These are phyloP conservation scores for Xenops minutus DNA, from an alignment of 2,797 vertebrate genomes.

Conservation along the genomic window DNA sequence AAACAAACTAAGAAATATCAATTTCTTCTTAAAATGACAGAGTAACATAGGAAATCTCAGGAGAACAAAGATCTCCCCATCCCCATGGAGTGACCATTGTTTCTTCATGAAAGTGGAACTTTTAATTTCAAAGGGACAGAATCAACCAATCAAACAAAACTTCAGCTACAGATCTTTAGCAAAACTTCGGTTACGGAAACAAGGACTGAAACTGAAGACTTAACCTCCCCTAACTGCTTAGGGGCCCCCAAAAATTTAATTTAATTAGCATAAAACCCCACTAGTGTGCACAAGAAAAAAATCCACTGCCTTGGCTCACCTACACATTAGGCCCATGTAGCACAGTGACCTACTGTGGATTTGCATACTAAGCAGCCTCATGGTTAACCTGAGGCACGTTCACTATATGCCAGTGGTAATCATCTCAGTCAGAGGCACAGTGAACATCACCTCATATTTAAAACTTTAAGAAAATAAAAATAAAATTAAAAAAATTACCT, in stretches of 20 bases:
- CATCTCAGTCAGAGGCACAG: not conserved
- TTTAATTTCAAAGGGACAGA: not conserved
- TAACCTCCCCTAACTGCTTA: not conserved
- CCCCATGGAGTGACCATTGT: accelerated
- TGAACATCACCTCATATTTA: not conserved
- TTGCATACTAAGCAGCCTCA: not conserved
- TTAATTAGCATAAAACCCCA: not conserved
- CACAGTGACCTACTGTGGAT: not conserved
- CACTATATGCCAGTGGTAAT: not conserved
- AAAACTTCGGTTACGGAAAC: not conserved
- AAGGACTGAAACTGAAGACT: not conserved
- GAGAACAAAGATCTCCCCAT: not conserved
- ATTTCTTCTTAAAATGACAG: not conserved
- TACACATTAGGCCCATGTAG: not conserved
- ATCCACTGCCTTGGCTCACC: not conserved
- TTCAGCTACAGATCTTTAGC: not conserved
- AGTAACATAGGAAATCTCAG: not conserved
- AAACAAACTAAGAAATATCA: not conserved
- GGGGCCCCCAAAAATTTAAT: not conserved
- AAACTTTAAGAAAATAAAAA: not conserved
- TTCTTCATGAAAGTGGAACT: not conserved
- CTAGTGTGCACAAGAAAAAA: not conserved
- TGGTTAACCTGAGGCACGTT: not conserved
- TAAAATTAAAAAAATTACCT: not conserved
- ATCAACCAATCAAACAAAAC: not conserved